Evolutionary conservation across 2,888 invertebrate genomes (phyloP).

Genomic region (Scaptomyza tumidula): DNA sequence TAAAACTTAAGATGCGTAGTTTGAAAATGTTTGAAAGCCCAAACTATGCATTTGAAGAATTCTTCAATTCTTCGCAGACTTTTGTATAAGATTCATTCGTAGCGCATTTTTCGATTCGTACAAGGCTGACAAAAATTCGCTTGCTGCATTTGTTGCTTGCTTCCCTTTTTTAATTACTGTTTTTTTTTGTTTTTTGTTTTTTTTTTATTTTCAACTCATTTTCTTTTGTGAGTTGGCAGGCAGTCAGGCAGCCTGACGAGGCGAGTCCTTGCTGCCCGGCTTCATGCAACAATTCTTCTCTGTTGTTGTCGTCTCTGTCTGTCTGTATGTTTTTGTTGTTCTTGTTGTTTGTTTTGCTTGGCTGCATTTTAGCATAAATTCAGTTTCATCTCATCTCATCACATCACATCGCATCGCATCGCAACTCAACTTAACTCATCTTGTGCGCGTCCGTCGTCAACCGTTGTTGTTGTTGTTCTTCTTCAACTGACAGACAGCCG

Average conservation of each 20-base stretch:
- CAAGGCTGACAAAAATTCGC: constrained; percentile 5
- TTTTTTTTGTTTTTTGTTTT: constrained; percentile 54
- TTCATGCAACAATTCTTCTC: constrained; percentile 48
- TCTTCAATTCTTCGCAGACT: neutral
- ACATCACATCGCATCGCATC: constrained; percentile 68
- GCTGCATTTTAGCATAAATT: constrained; percentile 81
- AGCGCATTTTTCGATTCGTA: constrained; percentile 26
- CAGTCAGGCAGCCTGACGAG: constrained; percentile 50
- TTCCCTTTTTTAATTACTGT: constrained; percentile 66
- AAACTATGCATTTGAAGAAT: neutral
- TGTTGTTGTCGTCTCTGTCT: constrained; percentile 30
- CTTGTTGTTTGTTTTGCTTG: constrained; percentile 69
- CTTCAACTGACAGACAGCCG: constrained; percentile 57
- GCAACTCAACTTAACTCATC: constrained; percentile 35
- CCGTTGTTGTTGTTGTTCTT: constrained; percentile 16
- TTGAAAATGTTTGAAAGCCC: no score
- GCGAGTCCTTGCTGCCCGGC: constrained; percentile 66
- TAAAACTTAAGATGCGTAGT: no score
- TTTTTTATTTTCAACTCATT: constrained; percentile 80
- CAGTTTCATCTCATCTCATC: constrained; percentile 79
- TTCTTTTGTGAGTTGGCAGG: constrained; percentile 74
- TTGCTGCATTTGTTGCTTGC: constrained; percentile 30
- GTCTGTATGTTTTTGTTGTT: constrained; percentile 27
- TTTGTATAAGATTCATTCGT: neutral
- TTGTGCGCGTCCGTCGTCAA: constrained; percentile 31